These are phyloP conservation scores for Hemicordylus capensis DNA, from an alignment of 2,113 vertebrate genomes.

Conservation along the genomic window DNA sequence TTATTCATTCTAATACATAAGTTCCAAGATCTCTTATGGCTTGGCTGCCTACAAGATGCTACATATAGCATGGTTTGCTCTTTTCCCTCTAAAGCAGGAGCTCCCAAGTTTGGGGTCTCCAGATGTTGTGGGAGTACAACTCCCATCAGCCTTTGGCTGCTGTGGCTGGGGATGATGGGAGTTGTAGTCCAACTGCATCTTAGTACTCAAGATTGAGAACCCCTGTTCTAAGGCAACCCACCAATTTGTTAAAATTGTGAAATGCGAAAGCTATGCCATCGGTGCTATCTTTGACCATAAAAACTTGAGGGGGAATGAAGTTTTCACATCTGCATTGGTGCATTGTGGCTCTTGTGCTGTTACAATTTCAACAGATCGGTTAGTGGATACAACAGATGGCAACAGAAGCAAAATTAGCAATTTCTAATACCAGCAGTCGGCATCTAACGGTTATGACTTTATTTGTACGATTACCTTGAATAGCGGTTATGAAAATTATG, in stretches of 20 bases:
- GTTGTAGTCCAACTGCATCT: no score
- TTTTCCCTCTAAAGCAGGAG: no score
- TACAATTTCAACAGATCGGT: neutral
- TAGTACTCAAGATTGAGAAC: no score
- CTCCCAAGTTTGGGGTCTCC: no score
- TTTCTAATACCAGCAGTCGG: no score
- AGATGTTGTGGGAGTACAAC: no score
- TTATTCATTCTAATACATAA: neutral
- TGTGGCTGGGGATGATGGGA: no score
- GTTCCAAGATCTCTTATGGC: neutral
- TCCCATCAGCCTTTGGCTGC: no score
- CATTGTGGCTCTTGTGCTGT: constrained; percentile 6
- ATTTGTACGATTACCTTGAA: constrained; percentile 1
- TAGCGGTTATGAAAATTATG: neutral
- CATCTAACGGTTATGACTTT: neutral
- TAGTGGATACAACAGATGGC: constrained; percentile 30
- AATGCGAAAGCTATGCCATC: no score
- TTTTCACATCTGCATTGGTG: neutral
- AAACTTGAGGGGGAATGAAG: neutral
- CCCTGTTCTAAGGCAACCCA: no score
- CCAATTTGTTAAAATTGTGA: neutral
- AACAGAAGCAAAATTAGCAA: constrained; percentile 45
- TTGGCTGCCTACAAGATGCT: neutral
- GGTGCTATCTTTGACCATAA: no score
- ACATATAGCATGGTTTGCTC: neutral